Base-by-base conservation (phyloP, 2,113 vertebrate species). In the Scolopax mira region DNA sequence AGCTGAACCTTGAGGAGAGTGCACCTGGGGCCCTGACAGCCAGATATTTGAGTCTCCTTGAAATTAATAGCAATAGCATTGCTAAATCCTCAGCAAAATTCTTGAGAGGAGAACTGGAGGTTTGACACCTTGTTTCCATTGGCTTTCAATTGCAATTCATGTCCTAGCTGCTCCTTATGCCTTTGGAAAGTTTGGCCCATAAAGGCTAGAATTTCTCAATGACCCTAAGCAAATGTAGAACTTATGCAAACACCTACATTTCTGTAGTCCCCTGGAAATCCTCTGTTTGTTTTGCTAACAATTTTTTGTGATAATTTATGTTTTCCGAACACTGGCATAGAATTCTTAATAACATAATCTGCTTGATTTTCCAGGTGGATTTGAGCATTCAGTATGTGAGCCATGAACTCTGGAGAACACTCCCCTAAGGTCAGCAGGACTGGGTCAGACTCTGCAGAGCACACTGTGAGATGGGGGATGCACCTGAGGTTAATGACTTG, bases 331-430 rank as follows among this genome's bases (percentile, higher is more conserved):
- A 66, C 65, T 72, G 69, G 42, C 70, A 81, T 60, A 88, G 90
- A 85, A 88, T 83, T 94, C 79, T 88, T 83, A 92, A 88, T 75
- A 96, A 90, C 89, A 96, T 33, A 64, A 54, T 81, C 55, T 80
- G 55, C 19, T 90, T 51, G 48, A 81, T 93, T 94, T 90, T 95
- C 85, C 94, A 95, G 90, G 93, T 95, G 93, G 79, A 88, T 88
- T 94, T 86, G 88, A 89, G 57, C 85, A 49, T 44, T 84, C 65
- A n/a, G 60, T 74, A 48, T 7, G 1, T 61, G 72, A 93, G 79
- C 85, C 90, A 72, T 94, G 93, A 96, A 92, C 94, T 94, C 96
- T 93, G 88, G 57, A 95, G 69, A 96, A 21, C 79, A 79, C 94
- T 93, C 77, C 88, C 57, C 9, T 37, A 80, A 97, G 88, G 93